Evolutionary conservation across 2,797 vertebrate genomes (phyloP).

Genomic region (Crocidura indochinensis): DNA sequence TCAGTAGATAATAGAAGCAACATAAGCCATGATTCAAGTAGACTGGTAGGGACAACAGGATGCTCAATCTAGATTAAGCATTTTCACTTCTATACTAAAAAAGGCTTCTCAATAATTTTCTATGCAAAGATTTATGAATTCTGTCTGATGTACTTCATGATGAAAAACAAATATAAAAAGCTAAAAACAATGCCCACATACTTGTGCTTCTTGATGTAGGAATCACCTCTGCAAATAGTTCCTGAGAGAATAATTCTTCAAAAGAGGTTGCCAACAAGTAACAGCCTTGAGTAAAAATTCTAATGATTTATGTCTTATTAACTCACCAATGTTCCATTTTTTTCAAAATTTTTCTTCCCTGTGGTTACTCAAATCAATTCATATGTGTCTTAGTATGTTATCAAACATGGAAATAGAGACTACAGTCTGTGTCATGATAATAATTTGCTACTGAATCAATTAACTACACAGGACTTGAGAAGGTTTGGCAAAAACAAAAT

Average conservation of each 20-base stretch:
- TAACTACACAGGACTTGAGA: slow-evolving; percentile 80
- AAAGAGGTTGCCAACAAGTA: slow-evolving; percentile 60
- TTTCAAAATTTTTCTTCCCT: slow-evolving; percentile 61
- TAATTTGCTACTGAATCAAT: slow-evolving; percentile 65
- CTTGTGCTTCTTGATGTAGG: slow-evolving; percentile 46
- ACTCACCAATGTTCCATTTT: slow-evolving; percentile 58
- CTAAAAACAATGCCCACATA: slow-evolving; percentile 19
- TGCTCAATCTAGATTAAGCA: neutral
- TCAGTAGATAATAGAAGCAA: neutral
- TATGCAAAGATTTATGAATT: neutral
- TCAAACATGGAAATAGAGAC: slow-evolving; percentile 85
- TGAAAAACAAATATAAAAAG: slow-evolving; percentile 9
- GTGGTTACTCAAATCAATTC: slow-evolving; percentile 75
- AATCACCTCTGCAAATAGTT: slow-evolving; percentile 62
- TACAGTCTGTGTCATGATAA: slow-evolving; percentile 67
- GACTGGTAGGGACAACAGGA: neutral
- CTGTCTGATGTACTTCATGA: neutral
- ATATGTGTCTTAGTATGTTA: slow-evolving; percentile 80
- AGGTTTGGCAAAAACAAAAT: slow-evolving; percentile 38
- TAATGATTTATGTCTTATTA: slow-evolving; percentile 67
- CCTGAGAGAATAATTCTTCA: slow-evolving; percentile 54
- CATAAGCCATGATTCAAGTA: neutral
- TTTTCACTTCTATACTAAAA: neutral
- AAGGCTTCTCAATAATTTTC: neutral
- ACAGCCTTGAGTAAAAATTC: slow-evolving; percentile 69